Conservation (phyloP, 2,888 invertebrate species). For the Oligia latruncula region DNA sequence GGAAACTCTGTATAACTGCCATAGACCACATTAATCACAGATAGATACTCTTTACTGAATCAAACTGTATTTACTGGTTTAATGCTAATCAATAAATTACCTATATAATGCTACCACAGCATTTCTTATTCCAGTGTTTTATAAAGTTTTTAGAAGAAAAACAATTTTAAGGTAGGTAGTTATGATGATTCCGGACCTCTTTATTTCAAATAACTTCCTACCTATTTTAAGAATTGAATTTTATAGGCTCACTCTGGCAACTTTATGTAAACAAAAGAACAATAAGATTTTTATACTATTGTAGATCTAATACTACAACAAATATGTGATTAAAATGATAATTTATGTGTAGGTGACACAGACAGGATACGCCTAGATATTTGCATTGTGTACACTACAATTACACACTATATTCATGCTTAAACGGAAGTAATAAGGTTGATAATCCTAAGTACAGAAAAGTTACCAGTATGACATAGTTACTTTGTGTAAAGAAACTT, state of each 20-base stretch:
- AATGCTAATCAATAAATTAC: background rate
- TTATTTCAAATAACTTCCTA: slow-evolving; percentile 12
- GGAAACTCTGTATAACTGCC: slow-evolving; percentile 8
- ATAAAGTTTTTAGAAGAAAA: background rate
- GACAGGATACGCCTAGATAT: slow-evolving; percentile 71
- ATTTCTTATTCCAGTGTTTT: background rate
- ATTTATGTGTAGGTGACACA: slow-evolving; percentile 76
- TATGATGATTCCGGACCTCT: background rate
- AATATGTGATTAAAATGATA: slow-evolving; percentile 81
- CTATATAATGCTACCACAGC: fast-evolving
- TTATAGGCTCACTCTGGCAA: background rate
- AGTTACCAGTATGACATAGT: slow-evolving; percentile 45
- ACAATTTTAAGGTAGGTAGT: no score
- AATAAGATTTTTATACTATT: slow-evolving; percentile 18
- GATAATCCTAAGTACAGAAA: slow-evolving; percentile 32
- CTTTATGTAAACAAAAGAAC: slow-evolving; percentile 38
- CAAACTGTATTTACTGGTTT: background rate
- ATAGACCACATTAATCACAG: slow-evolving; percentile 15
- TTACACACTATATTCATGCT: slow-evolving; percentile 41
- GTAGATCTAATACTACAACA: slow-evolving; percentile 35
- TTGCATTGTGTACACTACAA: slow-evolving; percentile 64
- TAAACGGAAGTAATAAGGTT: slow-evolving; percentile 47
- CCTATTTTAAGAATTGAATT: background rate
- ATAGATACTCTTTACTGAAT: slow-evolving; percentile 15
- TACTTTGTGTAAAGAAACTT: slow-evolving; percentile 49